These are phyloP conservation scores for Lasioglossum calceatum DNA, from an alignment of 2,888 invertebrate species.

Conservation along the genomic window DNA sequence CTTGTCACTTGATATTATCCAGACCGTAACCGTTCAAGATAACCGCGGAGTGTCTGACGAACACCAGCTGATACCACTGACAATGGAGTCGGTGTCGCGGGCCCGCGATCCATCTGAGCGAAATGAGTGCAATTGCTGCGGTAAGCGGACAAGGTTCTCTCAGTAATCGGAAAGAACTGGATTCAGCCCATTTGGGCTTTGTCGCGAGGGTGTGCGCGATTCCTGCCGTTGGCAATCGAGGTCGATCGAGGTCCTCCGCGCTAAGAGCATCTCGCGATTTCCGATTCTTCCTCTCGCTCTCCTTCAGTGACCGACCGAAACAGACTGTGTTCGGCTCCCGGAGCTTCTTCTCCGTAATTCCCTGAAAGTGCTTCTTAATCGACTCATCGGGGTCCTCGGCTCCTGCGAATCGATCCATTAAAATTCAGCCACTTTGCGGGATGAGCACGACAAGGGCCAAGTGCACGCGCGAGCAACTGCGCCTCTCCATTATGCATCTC, in stretches of 20 bases:
- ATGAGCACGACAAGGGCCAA: conserved; percentile 11
- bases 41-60: background rate
- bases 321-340: conserved; percentile 4
- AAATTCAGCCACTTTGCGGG: conserved; percentile 30
- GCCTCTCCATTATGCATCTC: conserved; percentile 7
- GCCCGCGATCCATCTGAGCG: background rate
- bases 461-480: background rate
- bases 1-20: background rate
- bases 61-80: background rate
- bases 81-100: background rate
- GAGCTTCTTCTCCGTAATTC: conserved; percentile 27
- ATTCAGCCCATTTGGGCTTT: conserved; percentile 77
- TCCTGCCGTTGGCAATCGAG: background rate
- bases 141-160: background rate
- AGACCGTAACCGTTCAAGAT: background rate
- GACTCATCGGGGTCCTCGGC: conserved; percentile 1
- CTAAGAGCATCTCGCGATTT: conserved; percentile 80
- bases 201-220: background rate
- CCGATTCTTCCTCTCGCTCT: conserved; percentile 28
- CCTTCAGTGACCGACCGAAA: conserved; percentile 64
- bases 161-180: conserved; percentile 42
- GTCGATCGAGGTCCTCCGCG: conserved; percentile 29
- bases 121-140: background rate
- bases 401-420: conserved; percentile 7
- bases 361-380: conserved; percentile 57